Conservation (phyloP, 1,140 invertebrate genomes). For the Lepeophtheirus salmonis region DNA sequence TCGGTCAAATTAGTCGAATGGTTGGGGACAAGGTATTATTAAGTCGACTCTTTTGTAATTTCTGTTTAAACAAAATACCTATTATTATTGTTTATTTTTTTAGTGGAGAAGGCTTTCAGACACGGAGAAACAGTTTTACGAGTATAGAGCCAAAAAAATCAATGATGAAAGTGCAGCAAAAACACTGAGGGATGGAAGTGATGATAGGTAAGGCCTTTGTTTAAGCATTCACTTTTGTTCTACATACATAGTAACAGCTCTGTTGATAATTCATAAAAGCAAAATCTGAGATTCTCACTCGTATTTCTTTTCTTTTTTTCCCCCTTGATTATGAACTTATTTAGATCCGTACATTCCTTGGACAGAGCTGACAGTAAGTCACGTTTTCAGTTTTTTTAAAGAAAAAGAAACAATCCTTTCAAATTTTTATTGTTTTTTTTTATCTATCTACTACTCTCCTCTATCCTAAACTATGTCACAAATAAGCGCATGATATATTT, state of each 20-base stretch:
- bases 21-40: constrained; percentile 15
- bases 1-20: constrained; percentile 76
- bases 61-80: constrained; percentile 7
- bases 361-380: neutral
- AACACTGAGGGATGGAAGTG: constrained; percentile 22
- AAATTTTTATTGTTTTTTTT: too few species aligned
- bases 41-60: constrained; percentile 17
- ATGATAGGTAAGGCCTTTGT: constrained; percentile 1
- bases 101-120: constrained; percentile 77
- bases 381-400: neutral
- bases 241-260: neutral
- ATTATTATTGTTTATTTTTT: constrained; percentile 23
- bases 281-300: neutral
- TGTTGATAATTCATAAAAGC: neutral
- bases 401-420: too few species aligned
- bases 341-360: neutral
- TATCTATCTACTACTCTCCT: too few species aligned
- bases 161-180: constrained; percentile 55
- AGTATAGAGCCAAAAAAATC: constrained; percentile 64
- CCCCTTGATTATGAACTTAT: neutral
- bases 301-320: neutral
- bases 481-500: too few species aligned
- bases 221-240: constrained; percentile 11
- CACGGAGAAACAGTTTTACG: constrained; percentile 54
- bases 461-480: too few species aligned